These are phyloP conservation scores for Enteromius anoplus DNA, from an alignment of 2,797 vertebrate species.

Conservation along the genomic window DNA sequence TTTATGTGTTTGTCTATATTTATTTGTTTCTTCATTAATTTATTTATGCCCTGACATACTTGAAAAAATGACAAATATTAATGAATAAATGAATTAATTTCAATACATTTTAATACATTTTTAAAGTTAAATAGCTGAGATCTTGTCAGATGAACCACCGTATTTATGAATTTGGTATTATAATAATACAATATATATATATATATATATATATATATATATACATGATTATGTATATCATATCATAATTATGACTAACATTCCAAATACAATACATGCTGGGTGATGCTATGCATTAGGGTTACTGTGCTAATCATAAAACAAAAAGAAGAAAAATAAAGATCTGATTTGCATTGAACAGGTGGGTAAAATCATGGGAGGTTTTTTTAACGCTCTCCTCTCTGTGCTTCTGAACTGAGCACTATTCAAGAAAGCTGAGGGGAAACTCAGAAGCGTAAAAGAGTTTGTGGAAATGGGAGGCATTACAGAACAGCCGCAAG, in stretches of 20 bases:
- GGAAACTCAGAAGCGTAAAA: constrained; percentile 42
- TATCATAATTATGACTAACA: not conserved
- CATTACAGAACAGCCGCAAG: constrained; percentile 54
- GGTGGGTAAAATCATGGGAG: constrained; percentile 24
- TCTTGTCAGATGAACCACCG: not conserved
- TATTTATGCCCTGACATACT: not conserved
- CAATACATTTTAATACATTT: not conserved
- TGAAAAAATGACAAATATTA: not conserved
- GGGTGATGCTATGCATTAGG: not conserved
- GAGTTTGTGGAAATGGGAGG: constrained; percentile 53
- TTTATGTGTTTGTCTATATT: not conserved
- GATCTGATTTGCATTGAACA: constrained; percentile 37
- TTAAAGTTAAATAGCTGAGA: not conserved
- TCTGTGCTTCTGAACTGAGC: constrained; percentile 29
- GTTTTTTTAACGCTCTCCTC: constrained; percentile 37
- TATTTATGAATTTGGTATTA: not conserved
- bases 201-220: too few species aligned
- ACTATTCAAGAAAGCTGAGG: constrained; percentile 55
- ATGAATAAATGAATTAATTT: not conserved
- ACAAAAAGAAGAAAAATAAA: not conserved
- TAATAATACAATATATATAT: not conserved
- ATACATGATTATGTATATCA: not conserved
- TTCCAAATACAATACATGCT: not conserved
- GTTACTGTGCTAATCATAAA: constrained; percentile 10
- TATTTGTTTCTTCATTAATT: not conserved